A percentile compares a stretch with the other conserved stretches of the same genome.
Conservation (phyloP, 2,797 vertebrate species). For the Gallinago solitaria region DNA sequence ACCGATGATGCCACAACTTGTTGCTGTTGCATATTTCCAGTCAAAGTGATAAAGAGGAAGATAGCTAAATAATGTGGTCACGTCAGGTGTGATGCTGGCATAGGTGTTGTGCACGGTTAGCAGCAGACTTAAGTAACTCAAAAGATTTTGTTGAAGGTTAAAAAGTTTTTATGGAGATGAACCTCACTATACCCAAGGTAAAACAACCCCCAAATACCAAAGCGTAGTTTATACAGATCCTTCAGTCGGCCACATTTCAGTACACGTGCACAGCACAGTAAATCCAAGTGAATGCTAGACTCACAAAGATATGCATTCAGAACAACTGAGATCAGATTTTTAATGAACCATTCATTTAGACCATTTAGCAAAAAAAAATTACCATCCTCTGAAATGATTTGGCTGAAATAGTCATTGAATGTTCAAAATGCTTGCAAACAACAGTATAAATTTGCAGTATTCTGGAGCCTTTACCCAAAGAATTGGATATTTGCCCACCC, state of each 20-base stretch:
- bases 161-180: not conserved
- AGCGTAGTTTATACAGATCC: not conserved
- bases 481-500: not conserved
- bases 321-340: conserved; percentile 12
- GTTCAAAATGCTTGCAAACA: not conserved
- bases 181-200: not conserved
- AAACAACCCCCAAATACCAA: not conserved
- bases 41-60: not conserved
- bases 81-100: not conserved
- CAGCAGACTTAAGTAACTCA: not conserved
- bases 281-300: not conserved
- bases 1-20: not conserved
- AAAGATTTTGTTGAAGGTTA: not conserved
- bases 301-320: not conserved
- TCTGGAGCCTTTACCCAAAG: not conserved
- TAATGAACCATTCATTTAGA: not conserved
- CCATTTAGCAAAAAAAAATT: not conserved
- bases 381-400: not conserved
- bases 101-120: accelerated
- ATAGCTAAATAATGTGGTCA: not conserved
- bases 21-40: not conserved
- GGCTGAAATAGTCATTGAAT: not conserved
- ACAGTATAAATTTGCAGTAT: not conserved
- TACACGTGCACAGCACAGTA: not conserved
- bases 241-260: not conserved